Evolutionary conservation across 2,888 invertebrate genomes (phyloP), one percentile per base, ranked within the genome.

Genomic region (Cinara cedri): DNA sequence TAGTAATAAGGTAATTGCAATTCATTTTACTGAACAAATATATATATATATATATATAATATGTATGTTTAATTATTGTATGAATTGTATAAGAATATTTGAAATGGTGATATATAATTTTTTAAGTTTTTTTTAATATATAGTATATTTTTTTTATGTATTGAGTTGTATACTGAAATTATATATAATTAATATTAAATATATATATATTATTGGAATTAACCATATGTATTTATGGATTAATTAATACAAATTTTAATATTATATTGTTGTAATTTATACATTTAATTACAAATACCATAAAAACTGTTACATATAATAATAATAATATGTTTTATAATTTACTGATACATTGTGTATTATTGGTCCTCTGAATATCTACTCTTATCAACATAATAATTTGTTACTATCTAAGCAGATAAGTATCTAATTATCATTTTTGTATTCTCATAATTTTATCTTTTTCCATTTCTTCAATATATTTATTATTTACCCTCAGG

Each of bases 41-140:
- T 60, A 60, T 60, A 63, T 44, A 63, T 26, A 13, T 55, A 71
- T 63, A 19, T 51, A 10, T 55, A 42, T 55, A 55, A 14, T 54
- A 34, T 62, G 19, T n/a, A 65, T 14, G 16, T 16, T 3, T 62
- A 62, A 34, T 34, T 21, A 24, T 70, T 55, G 44, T 54, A n/a
- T n/a, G n/a, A 21, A 42, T 72, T 72, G 26, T 74, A 51, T 75
- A 75, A 51, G 0, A 75, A 65, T 63, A 75, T 75, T 63, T 75
- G 63, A 65, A 54, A 54, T 75, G 54, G 44, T 65, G 42, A 72
- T 46, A 74, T 75, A 72, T 46, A 72, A 21, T 55, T 74, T 75
- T 54, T 21, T 16, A 46, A 46, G 57, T 24, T 65, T 63, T 71
- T 46, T 72, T 44, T 44, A 51, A 51, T 51, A 42, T 65, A 9